phyloP scores from a whole-genome alignment of 2,797 vertebrate genomes.

The Notolepis coatsorum region DNA sequence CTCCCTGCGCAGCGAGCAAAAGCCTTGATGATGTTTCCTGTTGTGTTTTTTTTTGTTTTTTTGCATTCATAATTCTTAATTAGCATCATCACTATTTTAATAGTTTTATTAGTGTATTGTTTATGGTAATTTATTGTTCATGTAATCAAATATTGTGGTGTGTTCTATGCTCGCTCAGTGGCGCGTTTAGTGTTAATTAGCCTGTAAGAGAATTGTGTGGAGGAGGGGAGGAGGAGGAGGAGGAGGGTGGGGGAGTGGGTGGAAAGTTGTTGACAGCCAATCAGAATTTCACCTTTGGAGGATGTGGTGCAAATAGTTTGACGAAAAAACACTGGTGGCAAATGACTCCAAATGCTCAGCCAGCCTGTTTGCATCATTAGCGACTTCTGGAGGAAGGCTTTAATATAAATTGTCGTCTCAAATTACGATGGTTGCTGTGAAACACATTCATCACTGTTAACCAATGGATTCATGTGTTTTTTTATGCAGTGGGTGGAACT shows the following conservation, averaged over 20 bases:
- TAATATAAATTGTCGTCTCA: slow-evolving; percentile 69
- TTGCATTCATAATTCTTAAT: too few species aligned
- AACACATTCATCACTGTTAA: slow-evolving; percentile 71
- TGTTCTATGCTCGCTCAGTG: slow-evolving; percentile 71
- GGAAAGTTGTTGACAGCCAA: slow-evolving; percentile 84
- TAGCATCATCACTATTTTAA: slow-evolving; percentile 66
- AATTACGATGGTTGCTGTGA: too few species aligned
- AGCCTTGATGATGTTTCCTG: slow-evolving; percentile 58
- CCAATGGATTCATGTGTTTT: slow-evolving; percentile 35
- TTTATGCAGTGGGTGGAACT: too few species aligned
- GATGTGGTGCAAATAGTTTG: slow-evolving; percentile 63
- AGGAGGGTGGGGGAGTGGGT: slow-evolving; percentile 39
- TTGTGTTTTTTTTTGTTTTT: too few species aligned
- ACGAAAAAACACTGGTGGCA: slow-evolving; percentile 69
- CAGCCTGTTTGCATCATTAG: slow-evolving; percentile 67
- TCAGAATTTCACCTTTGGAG: slow-evolving; percentile 78
- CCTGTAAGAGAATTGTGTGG: slow-evolving; percentile 67
- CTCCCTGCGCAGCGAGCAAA: not conserved
- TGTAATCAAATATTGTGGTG: slow-evolving; percentile 83
- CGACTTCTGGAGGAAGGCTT: slow-evolving; percentile 45
- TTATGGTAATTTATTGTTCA: slow-evolving; percentile 85
- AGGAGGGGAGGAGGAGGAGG: slow-evolving; percentile 9
- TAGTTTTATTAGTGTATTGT: slow-evolving; percentile 74
- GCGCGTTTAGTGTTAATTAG: slow-evolving; percentile 83
- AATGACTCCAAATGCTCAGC: slow-evolving; percentile 63